Conservation (phyloP, 2,797 vertebrate genomes). For the Clarias fuscus region DNA sequence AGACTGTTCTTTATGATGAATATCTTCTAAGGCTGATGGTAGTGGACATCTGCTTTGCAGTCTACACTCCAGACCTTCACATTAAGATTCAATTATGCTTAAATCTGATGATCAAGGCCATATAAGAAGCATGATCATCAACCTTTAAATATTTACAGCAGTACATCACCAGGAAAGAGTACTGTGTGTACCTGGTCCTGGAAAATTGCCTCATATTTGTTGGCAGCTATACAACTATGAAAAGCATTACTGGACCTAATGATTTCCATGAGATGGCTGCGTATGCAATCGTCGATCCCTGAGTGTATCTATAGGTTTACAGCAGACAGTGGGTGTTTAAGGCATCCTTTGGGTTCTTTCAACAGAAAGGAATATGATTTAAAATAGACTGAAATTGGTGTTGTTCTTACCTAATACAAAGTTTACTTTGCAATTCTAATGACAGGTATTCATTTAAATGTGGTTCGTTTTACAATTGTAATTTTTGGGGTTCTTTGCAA, state of each 20-base stretch:
- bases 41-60: neutral
- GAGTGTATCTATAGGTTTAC: neutral
- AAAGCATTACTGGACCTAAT: neutral
- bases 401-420: neutral
- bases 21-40: neutral
- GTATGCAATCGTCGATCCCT: neutral
- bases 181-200: neutral
- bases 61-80: neutral
- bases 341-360: neutral
- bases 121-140: neutral
- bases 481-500: neutral
- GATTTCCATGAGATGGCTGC: neutral
- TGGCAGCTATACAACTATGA: neutral
- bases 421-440: neutral
- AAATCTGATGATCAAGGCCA: neutral
- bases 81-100: neutral
- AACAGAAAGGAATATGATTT: neutral
- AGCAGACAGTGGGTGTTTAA: neutral
- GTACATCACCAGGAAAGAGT: neutral
- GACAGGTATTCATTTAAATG: no score
- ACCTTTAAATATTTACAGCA: neutral
- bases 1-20: neutral
- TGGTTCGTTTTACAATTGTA: neutral
- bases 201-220: conserved; percentile 2
- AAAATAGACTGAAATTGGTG: neutral